phyloP scores from a whole-genome alignment of 2,888 invertebrate genomes.

The Eurytoma californica region DNA sequence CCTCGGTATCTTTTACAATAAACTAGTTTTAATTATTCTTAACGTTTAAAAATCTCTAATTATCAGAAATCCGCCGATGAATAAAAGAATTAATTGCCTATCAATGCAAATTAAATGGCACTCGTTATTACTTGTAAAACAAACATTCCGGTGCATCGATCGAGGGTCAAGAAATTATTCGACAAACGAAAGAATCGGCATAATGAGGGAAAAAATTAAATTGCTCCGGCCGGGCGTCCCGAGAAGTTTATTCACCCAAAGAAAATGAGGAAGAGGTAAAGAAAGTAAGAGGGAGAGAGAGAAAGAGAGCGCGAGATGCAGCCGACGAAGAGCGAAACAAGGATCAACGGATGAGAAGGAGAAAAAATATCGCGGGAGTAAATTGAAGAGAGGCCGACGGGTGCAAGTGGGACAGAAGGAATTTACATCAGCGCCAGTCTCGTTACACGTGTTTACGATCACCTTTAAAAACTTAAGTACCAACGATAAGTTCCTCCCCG shows the following conservation, averaged over 20 bases:
- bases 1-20: no score
- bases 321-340: background rate
- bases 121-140: no score
- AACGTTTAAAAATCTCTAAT: no score
- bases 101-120: no score
- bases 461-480: constrained; percentile 59
- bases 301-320: constrained; percentile 4
- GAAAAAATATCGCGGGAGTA: constrained; percentile 6
- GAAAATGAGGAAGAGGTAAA: background rate
- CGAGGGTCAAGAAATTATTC: no score
- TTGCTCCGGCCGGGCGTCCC: no score
- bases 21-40: no score
- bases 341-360: constrained; percentile 13
- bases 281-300: background rate
- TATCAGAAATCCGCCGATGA: no score
- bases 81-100: no score
- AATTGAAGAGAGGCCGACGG: constrained; percentile 4
- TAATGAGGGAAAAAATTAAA: no score
- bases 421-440: constrained; percentile 53
- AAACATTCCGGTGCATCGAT: no score
- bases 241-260: background rate
- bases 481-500: constrained; percentile 54
- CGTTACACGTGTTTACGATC: constrained; percentile 62
- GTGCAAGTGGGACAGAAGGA: constrained; percentile 28
- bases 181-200: no score